Evolutionary conservation across 1,140 invertebrate genomes (phyloP).

Genomic region (Monomorium pharaonis): DNA sequence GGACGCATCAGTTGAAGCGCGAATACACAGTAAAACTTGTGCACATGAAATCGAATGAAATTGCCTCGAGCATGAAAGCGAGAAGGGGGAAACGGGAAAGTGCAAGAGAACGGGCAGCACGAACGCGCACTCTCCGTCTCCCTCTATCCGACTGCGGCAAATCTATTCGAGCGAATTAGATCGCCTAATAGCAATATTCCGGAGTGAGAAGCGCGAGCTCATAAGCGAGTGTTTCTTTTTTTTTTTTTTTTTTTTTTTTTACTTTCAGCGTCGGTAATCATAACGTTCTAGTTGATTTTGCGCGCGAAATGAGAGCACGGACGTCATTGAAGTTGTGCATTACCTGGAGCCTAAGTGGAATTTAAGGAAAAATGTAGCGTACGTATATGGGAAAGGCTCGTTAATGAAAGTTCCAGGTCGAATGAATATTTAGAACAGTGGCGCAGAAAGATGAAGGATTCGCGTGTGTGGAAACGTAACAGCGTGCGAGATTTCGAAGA

Average conservation of each 20-base stretch:
- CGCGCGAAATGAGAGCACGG: slow-evolving; percentile 23
- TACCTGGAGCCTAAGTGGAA: not conserved
- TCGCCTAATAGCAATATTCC: not conserved
- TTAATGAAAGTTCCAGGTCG: slow-evolving; percentile 33
- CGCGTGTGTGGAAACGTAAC: too few relatives aligned
- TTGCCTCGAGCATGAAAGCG: slow-evolving; percentile 27
- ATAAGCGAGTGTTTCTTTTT: slow-evolving; percentile 24
- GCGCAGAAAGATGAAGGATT: not conserved
- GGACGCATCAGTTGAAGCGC: slow-evolving; percentile 11
- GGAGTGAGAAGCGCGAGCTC: not conserved
- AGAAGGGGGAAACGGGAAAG: slow-evolving; percentile 28
- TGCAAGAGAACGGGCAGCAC: not conserved
- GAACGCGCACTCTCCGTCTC: not conserved
- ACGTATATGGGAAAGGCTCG: not conserved
- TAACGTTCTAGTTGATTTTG: not conserved
- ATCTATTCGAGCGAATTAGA: slow-evolving; percentile 55
- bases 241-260: too few relatives aligned
- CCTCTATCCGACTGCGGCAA: not conserved
- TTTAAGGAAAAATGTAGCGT: slow-evolving; percentile 3
- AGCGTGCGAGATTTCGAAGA: not conserved
- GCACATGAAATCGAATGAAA: slow-evolving; percentile 19
- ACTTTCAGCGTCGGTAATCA: slow-evolving; percentile 5
- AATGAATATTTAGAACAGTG: slow-evolving; percentile 20
- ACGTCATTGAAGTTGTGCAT: slow-evolving; percentile 10
- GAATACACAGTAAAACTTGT: slow-evolving; percentile 5